Base-by-base conservation (phyloP, 2,113 vertebrate genomes). In the Halcyon senegalensis region DNA sequence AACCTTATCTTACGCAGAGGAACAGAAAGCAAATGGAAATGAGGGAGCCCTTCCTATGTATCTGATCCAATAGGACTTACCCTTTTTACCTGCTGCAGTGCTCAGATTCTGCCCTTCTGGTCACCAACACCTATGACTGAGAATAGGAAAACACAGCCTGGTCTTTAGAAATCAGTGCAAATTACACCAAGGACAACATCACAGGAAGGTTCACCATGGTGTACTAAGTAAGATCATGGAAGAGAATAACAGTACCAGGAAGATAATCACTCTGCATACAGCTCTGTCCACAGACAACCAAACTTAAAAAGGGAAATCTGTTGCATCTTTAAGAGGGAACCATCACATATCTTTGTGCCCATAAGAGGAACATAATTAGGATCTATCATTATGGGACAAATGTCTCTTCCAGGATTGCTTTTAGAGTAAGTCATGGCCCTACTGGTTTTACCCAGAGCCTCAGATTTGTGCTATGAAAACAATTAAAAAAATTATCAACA, bases 201-300 rank as follows among this genome's bases (percentile, higher is more conserved):
- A 31, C 28, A 64, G 28, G 20, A 33, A 83, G 46, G 17, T 41
- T 87, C n/a, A 17, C 11, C 7, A 1, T 23, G 16, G 30, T 30
- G 21, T n/a, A 16, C 56, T 70, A 27, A 74, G n/a, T 1, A 33
- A 43, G 60, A 33, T 4, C 0, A 0, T 3, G 2, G 25, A 28
- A 78, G 16, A 63, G 14, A 11, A 41, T 2, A 41, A 7, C 19
- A 46, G 7, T 27, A 46, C 2, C 14, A 62, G 50, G 24, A 85
- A 41, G 31, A 19, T 4, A 13, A 23, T 4, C 3, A 8, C 4
- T 56, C 43, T 70, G 51, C 44, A 39, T 24, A 39, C 16, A 15
- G 4, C 6, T 25, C 23, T 59, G 27, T 51, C 55, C 19, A 27
- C 23, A 39, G 28, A 6, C 20, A 78, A 2, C 28, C 23, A 50